Base-by-base conservation (phyloP, 1,140 invertebrate genomes). In the Macrostomum lignano region DNA sequence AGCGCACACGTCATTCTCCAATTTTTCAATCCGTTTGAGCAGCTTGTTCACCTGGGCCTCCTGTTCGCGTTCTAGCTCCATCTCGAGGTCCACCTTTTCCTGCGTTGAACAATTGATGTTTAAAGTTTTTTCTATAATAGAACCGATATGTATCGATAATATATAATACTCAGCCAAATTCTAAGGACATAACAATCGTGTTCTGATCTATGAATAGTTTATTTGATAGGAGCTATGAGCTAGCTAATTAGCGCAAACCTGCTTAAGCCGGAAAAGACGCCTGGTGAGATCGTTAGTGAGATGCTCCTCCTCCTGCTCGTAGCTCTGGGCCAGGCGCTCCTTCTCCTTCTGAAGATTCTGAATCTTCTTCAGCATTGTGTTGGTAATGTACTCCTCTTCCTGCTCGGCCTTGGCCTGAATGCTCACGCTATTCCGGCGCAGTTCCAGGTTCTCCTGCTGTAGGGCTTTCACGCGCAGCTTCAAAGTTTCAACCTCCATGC, bases 321-420 rank as follows among this genome's bases (percentile, higher is more conserved):
- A 94, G 55, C 93, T 86, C 62, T 91, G 75, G 17, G 84, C 84
- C 40, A 94, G 60, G 3, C 77, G 79, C 60, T 94, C 86, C 47
- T 96, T 94, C 50, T 96, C 86, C 52, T 91, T 93, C 49, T 94
- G 94, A 29, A 96, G 60, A 6, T 77, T 74, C 56, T 94, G 81
- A 43, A 96, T 96, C 62, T 93, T 91, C 54, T 94, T 94, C 42
- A 94, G 55, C 23, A 96, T 60, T 10, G 82, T 94, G 50, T 94
- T 94, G 29, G 79, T 88, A 49, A 96, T 94, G 52, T 74, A 94
- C 60, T 94, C 86, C 52, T 96, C 84, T 55, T 96, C 86, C 60
- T 94, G 86, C 54, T 94, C 86, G 25, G 31, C 31, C 7, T 19
- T 9, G 7, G 14, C 31, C 11, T 32, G 31, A 59, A 94, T 94